Evolutionary conservation across 2,888 invertebrate genomes (phyloP).

Genomic region (Amiota communis): DNA sequence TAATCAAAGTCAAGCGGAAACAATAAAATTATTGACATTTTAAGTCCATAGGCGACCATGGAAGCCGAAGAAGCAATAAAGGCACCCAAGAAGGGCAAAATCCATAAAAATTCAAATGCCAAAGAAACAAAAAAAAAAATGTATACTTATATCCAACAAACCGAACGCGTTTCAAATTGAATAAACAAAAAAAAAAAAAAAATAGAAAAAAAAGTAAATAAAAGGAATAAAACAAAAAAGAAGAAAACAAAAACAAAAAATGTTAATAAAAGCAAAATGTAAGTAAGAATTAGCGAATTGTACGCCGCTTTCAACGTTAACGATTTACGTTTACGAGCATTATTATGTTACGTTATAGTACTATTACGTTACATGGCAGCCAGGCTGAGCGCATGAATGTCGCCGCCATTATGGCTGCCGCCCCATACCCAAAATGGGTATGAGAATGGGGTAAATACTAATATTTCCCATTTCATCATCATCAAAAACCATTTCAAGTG

Average conservation of each 20-base stretch:
- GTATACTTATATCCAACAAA: neutral
- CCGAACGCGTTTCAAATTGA: neutral
- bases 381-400: too few relatives aligned
- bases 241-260: neutral
- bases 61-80: neutral
- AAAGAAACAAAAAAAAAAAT: neutral
- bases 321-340: constrained; percentile 12
- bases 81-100: neutral
- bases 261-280: neutral
- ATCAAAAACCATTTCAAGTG: constrained; percentile 67
- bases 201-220: neutral
- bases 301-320: constrained; percentile 9
- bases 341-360: constrained; percentile 8
- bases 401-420: neutral
- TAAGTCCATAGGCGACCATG: neutral
- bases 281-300: constrained; percentile 15
- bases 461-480: constrained; percentile 24
- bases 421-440: neutral
- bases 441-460: neutral
- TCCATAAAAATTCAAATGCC: constrained; percentile 5
- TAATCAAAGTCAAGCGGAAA: neutral
- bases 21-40: neutral
- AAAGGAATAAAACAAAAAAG: neutral
- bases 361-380: constrained; percentile 14
- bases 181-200: neutral